Percentiles rank a stretch among this genome's conserved stretches.
These are phyloP conservation scores for Mesorhabditis spiculigera DNA, from an alignment of 2,888 invertebrate species.

Conservation along the genomic window DNA sequence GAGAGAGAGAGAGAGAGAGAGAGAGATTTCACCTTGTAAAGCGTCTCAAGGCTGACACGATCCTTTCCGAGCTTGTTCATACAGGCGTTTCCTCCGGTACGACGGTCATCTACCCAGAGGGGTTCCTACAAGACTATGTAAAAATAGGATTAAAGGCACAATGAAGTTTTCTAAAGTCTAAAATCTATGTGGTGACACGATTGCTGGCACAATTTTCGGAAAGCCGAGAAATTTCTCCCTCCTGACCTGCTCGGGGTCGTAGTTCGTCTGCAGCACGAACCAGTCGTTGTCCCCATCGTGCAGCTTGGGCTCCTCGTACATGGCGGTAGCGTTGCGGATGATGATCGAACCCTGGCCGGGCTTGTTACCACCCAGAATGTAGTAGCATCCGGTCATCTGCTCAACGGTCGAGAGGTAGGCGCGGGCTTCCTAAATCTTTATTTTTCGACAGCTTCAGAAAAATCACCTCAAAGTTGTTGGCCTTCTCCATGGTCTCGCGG, in stretches of 20 bases:
- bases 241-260: slow-evolving; percentile 39
- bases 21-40: slow-evolving; percentile 63
- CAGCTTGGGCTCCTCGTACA: slow-evolving; percentile 33
- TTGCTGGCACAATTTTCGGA: neutral
- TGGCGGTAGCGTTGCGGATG: slow-evolving; percentile 36
- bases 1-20: too few relatives aligned
- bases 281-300: slow-evolving; percentile 37
- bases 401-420: slow-evolving; percentile 28
- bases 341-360: slow-evolving; percentile 37
- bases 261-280: slow-evolving; percentile 46
- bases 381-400: slow-evolving; percentile 40
- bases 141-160: neutral
- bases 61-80: slow-evolving; percentile 60
- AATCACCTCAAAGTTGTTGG: slow-evolving; percentile 24
- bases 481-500: slow-evolving; percentile 38
- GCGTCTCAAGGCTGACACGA: slow-evolving; percentile 52
- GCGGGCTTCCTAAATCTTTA: slow-evolving; percentile 31
- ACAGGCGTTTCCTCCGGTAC: slow-evolving; percentile 64
- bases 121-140: slow-evolving; percentile 22
- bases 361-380: slow-evolving; percentile 29
- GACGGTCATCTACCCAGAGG: slow-evolving; percentile 64
- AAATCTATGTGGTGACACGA: too few relatives aligned
- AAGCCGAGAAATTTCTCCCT: neutral
- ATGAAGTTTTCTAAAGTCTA: too few relatives aligned
- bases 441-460: slow-evolving; percentile 5